These are phyloP conservation scores for Tridacna crocea DNA, from an alignment of 2,888 invertebrate species.

Conservation along the genomic window DNA sequence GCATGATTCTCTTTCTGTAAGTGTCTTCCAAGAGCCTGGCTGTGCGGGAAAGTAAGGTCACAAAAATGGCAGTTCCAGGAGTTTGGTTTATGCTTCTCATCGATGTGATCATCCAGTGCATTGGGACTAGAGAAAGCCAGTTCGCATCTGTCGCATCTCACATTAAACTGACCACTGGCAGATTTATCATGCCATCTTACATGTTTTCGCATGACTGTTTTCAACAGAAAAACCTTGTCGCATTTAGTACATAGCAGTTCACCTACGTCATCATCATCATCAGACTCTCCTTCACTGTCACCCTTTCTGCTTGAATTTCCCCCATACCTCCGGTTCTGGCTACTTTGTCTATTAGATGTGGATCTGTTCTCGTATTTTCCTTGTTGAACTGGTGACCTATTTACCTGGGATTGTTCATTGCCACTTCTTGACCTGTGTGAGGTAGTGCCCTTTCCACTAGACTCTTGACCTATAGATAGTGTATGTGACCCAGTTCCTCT, in stretches of 20 bases:
- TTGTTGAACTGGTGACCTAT: background rate
- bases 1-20: slow-evolving; percentile 22
- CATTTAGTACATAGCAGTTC: slow-evolving; percentile 52
- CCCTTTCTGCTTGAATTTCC: background rate
- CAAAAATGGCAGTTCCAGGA: slow-evolving; percentile 48
- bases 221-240: slow-evolving; percentile 42
- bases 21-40: slow-evolving; percentile 31
- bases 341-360: background rate
- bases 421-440: background rate
- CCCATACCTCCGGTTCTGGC: too few relatives aligned
- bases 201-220: slow-evolving; percentile 45
- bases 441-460: background rate
- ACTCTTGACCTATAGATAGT: background rate
- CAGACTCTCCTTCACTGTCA: slow-evolving; percentile 15
- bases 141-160: slow-evolving; percentile 51
- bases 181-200: slow-evolving; percentile 44
- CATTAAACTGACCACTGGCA: slow-evolving; percentile 19
- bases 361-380: background rate
- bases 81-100: slow-evolving; percentile 34
- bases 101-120: slow-evolving; percentile 23
- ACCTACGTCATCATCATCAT: slow-evolving; percentile 40
- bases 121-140: slow-evolving; percentile 30
- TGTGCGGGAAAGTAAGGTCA: slow-evolving; percentile 39
- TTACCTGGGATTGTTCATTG: background rate
- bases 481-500: background rate